Base-by-base conservation (phyloP, 2,797 vertebrate species). In the Pseudochromis fuscus region DNA sequence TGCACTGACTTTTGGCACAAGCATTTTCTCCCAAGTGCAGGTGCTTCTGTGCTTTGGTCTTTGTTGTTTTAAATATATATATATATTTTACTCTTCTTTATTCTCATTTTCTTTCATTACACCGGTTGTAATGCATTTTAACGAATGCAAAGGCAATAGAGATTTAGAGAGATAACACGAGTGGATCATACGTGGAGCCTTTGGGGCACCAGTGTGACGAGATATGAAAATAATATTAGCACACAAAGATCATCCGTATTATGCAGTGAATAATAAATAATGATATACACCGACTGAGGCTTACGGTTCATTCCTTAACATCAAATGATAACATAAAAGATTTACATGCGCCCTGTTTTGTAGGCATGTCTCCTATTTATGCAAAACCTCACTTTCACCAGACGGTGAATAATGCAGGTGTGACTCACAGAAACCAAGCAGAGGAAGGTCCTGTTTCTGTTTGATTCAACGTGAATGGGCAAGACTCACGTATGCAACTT, bases 381-480 rank as follows among this genome's bases (percentile, higher is more conserved):
- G 51, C n/a, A 58, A 78, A 73, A 61, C 30, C 7, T 13, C 15
- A 15, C 23, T 55, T n/a, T 61, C 37, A 74, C 21, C 83, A 83
- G 79, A 73, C 53, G 6, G 23, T 77, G 79, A 85, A 59, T 72
- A 61, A 71, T 60, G 19, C 50, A 68, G 67, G 69, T 72, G 65
- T 85, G 74, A 80, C 46, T 86, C 70, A 77, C n/a, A 59, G 57
- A 68, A 35, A 58, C 35, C 28, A 7, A 40, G 63, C 66, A 81
- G 46, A 31, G 76, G 67, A 81, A n/a, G n/a, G n/a, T 81, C 51
- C 42, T 55, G 68, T 75, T 76, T 50, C 63, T 23, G 76, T 75
- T 58, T 85, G 82, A 82, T 72, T 60, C 50, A 75, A 82, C 60
- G 64, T 59, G 81, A 88, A 76, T 38, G 65, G 72, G 61, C 59